A percentile compares a stretch with the other conserved stretches of the same genome.
These are phyloP conservation scores for Dryas iulia DNA, from an alignment of 1,140 invertebrate species.

Conservation along the genomic window DNA sequence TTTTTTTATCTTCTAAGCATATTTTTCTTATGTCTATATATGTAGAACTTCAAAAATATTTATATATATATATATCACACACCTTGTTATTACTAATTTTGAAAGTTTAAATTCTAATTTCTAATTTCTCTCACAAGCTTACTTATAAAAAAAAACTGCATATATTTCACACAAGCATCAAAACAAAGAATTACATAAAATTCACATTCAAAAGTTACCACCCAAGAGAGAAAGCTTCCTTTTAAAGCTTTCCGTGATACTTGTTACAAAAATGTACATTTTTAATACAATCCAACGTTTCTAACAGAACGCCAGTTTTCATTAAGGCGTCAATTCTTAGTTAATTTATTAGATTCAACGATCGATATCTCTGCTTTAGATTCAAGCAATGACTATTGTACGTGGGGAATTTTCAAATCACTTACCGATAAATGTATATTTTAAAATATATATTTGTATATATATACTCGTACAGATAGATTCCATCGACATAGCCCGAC, in stretches of 20 bases:
- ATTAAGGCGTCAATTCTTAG: constrained; percentile 18
- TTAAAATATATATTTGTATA: too few relatives aligned
- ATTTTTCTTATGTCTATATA: too few relatives aligned
- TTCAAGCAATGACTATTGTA: constrained; percentile 5
- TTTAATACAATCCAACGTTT: neutral
- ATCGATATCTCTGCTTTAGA: constrained; percentile 10
- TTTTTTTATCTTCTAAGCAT: too few relatives aligned
- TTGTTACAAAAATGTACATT: neutral
- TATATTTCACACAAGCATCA: neutral
- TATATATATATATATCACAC: too few relatives aligned
- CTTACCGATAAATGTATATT: neutral
- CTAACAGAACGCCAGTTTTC: constrained; percentile 18
- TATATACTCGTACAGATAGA: too few relatives aligned
- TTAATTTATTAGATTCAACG: constrained; percentile 11
- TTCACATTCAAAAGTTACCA: neutral
- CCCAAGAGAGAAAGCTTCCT: neutral
- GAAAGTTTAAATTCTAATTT: too few relatives aligned
- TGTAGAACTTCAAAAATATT: too few relatives aligned
- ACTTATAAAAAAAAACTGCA: too few relatives aligned
- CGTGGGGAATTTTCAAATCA: constrained; percentile 13
- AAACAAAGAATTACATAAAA: neutral
- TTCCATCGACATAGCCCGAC: too few relatives aligned
- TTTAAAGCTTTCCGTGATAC: neutral
- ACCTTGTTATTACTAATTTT: too few relatives aligned
- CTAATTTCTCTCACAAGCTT: too few relatives aligned